Conservation (phyloP, 2,113 vertebrate species). For the Falco punctatus region DNA sequence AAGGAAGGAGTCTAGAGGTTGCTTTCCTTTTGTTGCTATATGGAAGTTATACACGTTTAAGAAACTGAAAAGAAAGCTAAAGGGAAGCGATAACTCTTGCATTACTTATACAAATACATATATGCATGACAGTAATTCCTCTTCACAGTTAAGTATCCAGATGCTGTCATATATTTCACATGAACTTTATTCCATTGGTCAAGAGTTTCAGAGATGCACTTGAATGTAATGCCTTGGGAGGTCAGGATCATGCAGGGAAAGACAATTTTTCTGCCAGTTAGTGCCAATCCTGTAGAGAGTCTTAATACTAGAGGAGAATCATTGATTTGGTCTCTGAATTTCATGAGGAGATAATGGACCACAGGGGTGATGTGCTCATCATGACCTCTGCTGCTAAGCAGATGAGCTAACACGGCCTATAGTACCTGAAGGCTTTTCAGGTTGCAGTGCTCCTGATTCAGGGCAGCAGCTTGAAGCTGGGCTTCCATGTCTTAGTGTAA, state of each 20-base stretch:
- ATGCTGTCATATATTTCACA: not conserved
- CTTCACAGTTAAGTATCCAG: not conserved
- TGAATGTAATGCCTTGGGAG: not conserved
- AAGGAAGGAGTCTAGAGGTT: not conserved
- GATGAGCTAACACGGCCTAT: constrained; percentile 1
- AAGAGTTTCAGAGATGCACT: constrained; percentile 12
- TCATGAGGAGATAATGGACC: constrained; percentile 55
- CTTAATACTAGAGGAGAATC: constrained; percentile 48
- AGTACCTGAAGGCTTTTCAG: constrained; percentile 18
- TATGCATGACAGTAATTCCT: not conserved
- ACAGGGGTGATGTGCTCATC: constrained; percentile 27
- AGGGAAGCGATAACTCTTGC: not conserved
- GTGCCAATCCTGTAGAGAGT: not conserved
- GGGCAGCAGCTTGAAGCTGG: not conserved
- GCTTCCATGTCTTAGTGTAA: not conserved
- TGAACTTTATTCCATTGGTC: constrained; percentile 31
- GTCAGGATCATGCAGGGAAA: constrained; percentile 52
- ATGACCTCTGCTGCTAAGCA: constrained; percentile 56
- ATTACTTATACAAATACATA: not conserved
- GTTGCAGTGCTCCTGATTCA: not conserved
- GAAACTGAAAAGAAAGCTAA: not conserved
- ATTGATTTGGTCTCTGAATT: constrained; percentile 58
- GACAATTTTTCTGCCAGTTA: constrained; percentile 50
- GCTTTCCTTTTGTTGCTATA: not conserved
- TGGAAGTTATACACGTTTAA: not conserved